Conservation (phyloP, 2,113 vertebrate genomes). For the Myotis yumanensis region DNA sequence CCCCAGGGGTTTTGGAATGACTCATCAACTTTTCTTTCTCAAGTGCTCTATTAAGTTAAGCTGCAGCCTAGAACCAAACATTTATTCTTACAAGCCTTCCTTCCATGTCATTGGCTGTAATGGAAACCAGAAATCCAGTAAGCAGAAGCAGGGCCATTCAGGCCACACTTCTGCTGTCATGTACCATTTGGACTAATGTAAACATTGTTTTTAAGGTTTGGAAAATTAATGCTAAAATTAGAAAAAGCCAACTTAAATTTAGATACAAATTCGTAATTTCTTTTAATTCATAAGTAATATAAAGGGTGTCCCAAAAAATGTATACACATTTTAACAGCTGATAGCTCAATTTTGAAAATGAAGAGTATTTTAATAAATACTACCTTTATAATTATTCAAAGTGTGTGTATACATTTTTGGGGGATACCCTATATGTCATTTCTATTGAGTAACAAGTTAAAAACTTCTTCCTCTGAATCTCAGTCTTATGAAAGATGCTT, state of each 20-base stretch:
- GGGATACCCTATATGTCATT: neutral
- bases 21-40: constrained; percentile 71
- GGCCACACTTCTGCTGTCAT: neutral
- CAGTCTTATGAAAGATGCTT: neutral
- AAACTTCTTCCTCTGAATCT: constrained; percentile 40
- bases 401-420: no score
- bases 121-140: constrained; percentile 59
- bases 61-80: constrained; percentile 60
- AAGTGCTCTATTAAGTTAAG: constrained; percentile 66
- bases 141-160: neutral
- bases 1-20: constrained; percentile 64
- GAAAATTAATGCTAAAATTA: constrained; percentile 13
- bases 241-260: neutral
- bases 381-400: no score
- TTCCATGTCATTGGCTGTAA: constrained; percentile 50
- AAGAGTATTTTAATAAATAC: no score
- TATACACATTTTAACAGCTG: no score
- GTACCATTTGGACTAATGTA: neutral
- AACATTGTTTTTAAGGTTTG: neutral
- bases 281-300: neutral
- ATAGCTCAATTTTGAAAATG: no score
- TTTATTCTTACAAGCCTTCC: constrained; percentile 63
- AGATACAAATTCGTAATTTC: constrained; percentile 36
- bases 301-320: no score
- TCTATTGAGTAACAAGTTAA: constrained; percentile 10